These are phyloP conservation scores for Melinaea menophilus DNA, from an alignment of 2,888 invertebrate species.

Conservation along the genomic window DNA sequence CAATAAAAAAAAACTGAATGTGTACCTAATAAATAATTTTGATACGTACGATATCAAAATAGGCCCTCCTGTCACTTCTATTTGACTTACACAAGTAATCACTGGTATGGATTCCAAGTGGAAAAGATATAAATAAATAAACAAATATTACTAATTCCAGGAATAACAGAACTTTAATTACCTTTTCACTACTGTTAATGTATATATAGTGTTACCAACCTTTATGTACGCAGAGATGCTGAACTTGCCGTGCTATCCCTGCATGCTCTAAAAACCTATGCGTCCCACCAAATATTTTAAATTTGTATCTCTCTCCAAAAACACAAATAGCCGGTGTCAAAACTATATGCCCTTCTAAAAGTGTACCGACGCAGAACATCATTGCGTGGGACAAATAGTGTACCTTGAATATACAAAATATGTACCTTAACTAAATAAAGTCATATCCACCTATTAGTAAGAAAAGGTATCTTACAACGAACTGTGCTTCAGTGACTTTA, in stretches of 20 bases:
- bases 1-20: too few species aligned
- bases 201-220: conserved; percentile 37
- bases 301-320: conserved; percentile 56
- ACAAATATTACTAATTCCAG: too few species aligned
- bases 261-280: conserved; percentile 52
- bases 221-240: conserved; percentile 59
- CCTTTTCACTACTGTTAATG: background rate
- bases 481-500: conserved; percentile 52
- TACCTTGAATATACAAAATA: conserved; percentile 40
- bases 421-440: too few species aligned
- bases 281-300: conserved; percentile 55
- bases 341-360: conserved; percentile 65
- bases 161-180: too few species aligned
- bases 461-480: conserved; percentile 47
- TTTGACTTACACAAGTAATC: too few species aligned
- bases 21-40: too few species aligned
- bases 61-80: too few species aligned
- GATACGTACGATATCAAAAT: too few species aligned
- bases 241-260: conserved; percentile 46
- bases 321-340: conserved; percentile 64
- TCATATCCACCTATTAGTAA: background rate
- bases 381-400: conserved; percentile 63
- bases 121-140: too few species aligned
- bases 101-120: too few species aligned
- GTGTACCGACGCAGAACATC: conserved; percentile 61